These are phyloP conservation scores for Coluber constrictor DNA, from an alignment of 2,797 vertebrate genomes.

Conservation along the genomic window DNA sequence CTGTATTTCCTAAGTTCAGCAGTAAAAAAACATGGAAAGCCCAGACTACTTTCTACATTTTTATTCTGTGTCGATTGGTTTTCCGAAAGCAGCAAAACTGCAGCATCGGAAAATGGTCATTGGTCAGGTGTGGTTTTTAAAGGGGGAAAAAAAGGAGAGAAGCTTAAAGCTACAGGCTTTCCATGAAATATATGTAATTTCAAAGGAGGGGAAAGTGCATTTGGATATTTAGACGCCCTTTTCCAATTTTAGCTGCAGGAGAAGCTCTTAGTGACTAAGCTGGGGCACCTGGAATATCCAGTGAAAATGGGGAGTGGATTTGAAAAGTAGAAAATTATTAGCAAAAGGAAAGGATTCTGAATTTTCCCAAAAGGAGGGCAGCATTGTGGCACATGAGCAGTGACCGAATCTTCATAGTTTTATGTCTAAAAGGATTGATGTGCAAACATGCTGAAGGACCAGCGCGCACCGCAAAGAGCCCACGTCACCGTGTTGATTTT, in stretches of 20 bases:
- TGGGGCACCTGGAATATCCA: background rate
- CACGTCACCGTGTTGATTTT: background rate
- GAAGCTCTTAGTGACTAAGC: background rate
- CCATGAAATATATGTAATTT: conserved; percentile 15
- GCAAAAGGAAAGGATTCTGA: background rate
- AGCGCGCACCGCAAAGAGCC: background rate
- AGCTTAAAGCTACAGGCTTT: background rate
- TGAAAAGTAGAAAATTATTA: background rate
- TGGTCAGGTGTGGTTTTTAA: conserved; percentile 20
- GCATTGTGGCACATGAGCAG: conserved; percentile 70
- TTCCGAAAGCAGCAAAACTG: background rate
- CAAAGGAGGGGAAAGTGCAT: background rate
- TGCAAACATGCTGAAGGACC: background rate
- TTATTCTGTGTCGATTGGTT: background rate
- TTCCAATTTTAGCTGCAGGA: background rate
- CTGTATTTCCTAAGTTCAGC: conserved; percentile 60
- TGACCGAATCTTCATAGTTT: background rate
- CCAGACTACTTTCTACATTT: background rate
- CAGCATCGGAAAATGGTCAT: background rate
- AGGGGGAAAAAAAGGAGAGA: fast-evolving
- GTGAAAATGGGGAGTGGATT: background rate
- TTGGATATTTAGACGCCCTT: background rate
- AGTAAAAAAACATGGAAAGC: background rate
- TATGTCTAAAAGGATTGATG: background rate
- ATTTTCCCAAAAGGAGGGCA: conserved; percentile 66